Evolutionary conservation across 2,888 invertebrate species (phyloP).

Genomic region (Homarus gammarus): DNA sequence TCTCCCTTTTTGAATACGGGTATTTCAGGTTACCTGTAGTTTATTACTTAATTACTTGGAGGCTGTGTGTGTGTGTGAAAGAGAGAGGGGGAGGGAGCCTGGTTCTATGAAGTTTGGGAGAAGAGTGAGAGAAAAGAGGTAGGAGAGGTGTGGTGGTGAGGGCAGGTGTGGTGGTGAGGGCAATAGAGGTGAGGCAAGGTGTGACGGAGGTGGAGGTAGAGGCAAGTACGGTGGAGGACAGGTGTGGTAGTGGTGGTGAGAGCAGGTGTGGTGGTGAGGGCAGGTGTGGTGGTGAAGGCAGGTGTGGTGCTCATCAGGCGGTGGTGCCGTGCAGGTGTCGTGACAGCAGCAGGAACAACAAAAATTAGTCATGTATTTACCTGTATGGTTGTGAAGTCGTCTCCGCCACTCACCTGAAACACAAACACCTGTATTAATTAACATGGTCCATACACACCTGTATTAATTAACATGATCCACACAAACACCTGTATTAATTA

Average conservation of each 20-base stretch:
- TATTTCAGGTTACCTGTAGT: background rate
- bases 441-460: background rate
- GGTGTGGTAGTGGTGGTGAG: too few species aligned
- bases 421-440: background rate
- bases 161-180: background rate
- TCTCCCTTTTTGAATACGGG: background rate
- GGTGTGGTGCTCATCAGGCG: background rate
- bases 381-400: constrained; percentile 36
- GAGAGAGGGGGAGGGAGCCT: too few species aligned
- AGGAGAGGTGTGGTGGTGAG: background rate
- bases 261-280: background rate
- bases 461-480: background rate
- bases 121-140: background rate
- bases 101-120: background rate
- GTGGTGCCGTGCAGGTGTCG: constrained; percentile 15
- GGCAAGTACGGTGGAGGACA: too few species aligned
- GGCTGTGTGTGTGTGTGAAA: background rate
- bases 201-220: too few species aligned
- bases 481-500: too few species aligned
- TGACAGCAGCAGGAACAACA: background rate
- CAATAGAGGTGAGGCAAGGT: too few species aligned
- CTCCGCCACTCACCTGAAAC: constrained; percentile 57
- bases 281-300: background rate
- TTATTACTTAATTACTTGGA: too few species aligned
- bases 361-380: constrained; percentile 41